Evolutionary conservation across 2,113 vertebrate genomes (phyloP).

Genomic region (Gnathonemus echidnorhynchus): DNA sequence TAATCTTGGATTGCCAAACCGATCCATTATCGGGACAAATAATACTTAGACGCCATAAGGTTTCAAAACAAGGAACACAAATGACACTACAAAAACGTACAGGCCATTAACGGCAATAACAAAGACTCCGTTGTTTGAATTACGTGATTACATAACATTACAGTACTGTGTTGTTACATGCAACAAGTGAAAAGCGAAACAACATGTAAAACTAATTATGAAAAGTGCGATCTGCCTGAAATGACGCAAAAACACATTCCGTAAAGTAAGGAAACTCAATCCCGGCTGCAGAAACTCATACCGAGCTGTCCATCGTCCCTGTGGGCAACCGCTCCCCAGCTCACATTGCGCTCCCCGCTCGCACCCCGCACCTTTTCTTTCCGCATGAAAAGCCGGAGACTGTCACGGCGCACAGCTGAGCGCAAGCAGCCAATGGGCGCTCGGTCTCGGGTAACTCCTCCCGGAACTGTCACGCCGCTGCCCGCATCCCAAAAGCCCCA

Average conservation of each 20-base stretch:
- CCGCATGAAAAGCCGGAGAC: background rate
- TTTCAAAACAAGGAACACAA: background rate
- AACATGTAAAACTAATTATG: background rate
- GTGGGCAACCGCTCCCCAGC: background rate
- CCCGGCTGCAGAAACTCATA: background rate
- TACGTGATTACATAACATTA: background rate
- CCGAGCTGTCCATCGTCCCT: background rate
- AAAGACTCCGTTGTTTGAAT: background rate
- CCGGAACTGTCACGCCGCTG: conserved; percentile 20
- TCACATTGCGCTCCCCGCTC: background rate
- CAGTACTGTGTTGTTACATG: background rate
- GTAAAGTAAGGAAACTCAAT: background rate
- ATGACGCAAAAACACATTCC: background rate
- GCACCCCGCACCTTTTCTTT: background rate
- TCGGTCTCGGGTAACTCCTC: conserved; percentile 46
- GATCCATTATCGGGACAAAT: background rate
- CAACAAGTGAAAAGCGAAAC: conserved; percentile 15
- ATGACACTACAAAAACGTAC: background rate
- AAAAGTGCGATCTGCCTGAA: background rate
- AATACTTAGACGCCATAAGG: background rate
- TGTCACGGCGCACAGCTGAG: background rate
- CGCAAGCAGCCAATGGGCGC: conserved; percentile 43
- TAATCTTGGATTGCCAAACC: background rate
- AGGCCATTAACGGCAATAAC: background rate
- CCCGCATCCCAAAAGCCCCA: background rate